phyloP scores from a whole-genome alignment of 2,888 invertebrate genomes.

The Drosophila prolongata region DNA sequence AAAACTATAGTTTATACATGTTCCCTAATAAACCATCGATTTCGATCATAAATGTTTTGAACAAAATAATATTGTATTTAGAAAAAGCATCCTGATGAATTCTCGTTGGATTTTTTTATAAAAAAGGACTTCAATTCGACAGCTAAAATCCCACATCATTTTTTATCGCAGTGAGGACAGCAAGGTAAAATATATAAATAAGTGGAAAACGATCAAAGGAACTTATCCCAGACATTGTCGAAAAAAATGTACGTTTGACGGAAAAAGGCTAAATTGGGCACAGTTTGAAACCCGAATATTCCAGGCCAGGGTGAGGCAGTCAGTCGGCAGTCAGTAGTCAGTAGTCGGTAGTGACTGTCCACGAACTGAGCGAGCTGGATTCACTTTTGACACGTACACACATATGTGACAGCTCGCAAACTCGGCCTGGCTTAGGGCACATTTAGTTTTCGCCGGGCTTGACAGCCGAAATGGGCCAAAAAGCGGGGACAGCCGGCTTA shows the following conservation, averaged over 20 bases:
- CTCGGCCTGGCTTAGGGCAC: constrained; percentile 41
- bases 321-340: constrained; percentile 1
- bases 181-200: neutral
- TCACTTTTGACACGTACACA: constrained; percentile 34
- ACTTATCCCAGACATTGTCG: neutral
- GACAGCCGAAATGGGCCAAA: constrained; percentile 33
- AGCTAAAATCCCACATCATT: no score
- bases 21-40: no score
- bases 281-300: constrained; percentile 2
- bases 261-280: neutral
- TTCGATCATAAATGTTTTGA: no score
- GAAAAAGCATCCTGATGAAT: neutral
- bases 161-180: no score
- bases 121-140: no score
- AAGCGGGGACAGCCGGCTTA: constrained; percentile 30
- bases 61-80: no score
- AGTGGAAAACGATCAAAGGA: neutral
- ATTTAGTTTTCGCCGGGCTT: constrained; percentile 34
- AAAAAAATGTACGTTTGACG: constrained; percentile 1
- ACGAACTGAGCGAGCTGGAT: constrained; percentile 30
- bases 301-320: constrained; percentile 10
- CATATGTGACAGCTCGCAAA: constrained; percentile 38
- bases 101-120: neutral
- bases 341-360: constrained; percentile 18
- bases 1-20: no score